Percentiles rank a stretch among this genome's conserved stretches.
These are phyloP conservation scores for Drosophila varians DNA, from an alignment of 1,140 invertebrate species.

Conservation along the genomic window DNA sequence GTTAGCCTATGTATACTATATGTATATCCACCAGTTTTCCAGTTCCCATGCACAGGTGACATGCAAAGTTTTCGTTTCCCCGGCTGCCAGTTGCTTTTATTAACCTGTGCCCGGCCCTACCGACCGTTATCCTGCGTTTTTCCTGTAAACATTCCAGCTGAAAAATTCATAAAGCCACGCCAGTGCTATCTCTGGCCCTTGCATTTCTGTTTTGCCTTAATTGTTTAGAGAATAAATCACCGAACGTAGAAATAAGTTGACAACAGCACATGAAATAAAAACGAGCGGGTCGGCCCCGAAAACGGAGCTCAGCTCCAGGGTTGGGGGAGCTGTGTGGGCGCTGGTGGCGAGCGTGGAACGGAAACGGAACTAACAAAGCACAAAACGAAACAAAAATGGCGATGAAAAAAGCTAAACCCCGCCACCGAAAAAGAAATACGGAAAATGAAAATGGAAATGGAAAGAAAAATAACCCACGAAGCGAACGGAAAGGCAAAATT, in stretches of 20 bases:
- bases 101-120: slow-evolving; percentile 42
- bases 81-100: slow-evolving; percentile 1
- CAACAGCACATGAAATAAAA: slow-evolving; percentile 73
- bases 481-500: slow-evolving; percentile 76
- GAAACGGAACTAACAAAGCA: slow-evolving; percentile 58
- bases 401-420: slow-evolving; percentile 3
- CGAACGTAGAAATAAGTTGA: slow-evolving; percentile 67
- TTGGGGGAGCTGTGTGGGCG: slow-evolving; percentile 10
- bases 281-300: slow-evolving; percentile 37
- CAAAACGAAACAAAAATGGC: slow-evolving; percentile 8
- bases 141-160: slow-evolving; percentile 73
- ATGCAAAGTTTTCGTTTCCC: background rate
- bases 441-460: slow-evolving; percentile 33
- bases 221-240: slow-evolving; percentile 80
- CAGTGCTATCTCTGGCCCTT: background rate
- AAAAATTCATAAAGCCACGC: slow-evolving; percentile 70
- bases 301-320: slow-evolving; percentile 47
- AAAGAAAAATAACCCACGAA: slow-evolving; percentile 54
- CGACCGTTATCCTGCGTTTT: slow-evolving; percentile 49
- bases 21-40: background rate
- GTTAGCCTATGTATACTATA: background rate
- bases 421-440: background rate
- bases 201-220: slow-evolving; percentile 66
- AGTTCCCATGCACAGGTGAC: background rate
- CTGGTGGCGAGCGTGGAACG: slow-evolving; percentile 31